Evolutionary conservation across 2,797 vertebrate genomes (phyloP).

Genomic region (Pterois miles): DNA sequence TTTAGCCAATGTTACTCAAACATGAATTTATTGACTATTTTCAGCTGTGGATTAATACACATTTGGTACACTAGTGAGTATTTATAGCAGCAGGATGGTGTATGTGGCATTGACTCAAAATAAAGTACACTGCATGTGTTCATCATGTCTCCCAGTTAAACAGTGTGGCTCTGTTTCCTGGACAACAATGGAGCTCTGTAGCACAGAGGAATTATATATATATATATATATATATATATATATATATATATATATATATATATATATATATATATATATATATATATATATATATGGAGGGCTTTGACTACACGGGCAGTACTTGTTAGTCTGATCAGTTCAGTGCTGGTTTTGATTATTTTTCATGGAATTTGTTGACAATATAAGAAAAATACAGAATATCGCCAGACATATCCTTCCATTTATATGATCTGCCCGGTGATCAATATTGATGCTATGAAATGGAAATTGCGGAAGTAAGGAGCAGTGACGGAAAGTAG

Average conservation of each 20-base stretch:
- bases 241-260: too few species aligned
- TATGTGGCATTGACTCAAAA: not conserved
- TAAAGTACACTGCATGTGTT: not conserved
- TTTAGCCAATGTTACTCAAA: not conserved
- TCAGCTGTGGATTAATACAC: not conserved
- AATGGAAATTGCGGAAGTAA: not conserved
- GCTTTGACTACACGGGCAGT: not conserved
- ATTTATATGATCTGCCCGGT: not conserved
- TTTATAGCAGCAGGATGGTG: not conserved
- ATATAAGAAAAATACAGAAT: not conserved
- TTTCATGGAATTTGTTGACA: not conserved
- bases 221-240: not conserved
- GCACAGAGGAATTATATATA: not conserved
- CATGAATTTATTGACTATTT: not conserved
- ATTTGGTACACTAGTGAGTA: not conserved
- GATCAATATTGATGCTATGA: not conserved
- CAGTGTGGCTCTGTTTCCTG: not conserved
- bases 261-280: not conserved
- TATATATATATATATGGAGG: too few species aligned
- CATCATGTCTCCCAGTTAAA: not conserved
- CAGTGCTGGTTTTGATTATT: not conserved
- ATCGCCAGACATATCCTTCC: not conserved
- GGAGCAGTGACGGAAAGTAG: conserved; percentile 19
- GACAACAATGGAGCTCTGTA: not conserved
- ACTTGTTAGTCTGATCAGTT: not conserved